Evolutionary conservation across 2,888 invertebrate genomes (phyloP).

Genomic region (Campoletis raptor): DNA sequence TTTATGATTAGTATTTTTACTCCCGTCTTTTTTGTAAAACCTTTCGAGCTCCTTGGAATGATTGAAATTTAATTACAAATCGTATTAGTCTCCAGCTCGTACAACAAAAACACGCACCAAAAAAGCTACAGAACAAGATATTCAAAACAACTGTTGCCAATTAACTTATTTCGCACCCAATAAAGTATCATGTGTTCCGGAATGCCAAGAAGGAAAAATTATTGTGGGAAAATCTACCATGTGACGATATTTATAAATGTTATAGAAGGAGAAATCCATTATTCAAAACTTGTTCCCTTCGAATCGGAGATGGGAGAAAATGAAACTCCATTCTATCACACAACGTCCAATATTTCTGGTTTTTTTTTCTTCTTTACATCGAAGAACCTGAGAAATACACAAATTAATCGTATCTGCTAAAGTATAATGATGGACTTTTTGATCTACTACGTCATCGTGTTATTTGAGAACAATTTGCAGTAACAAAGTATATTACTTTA

Average conservation of each 20-base stretch:
- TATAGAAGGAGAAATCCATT: slow-evolving; percentile 36
- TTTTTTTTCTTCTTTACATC: slow-evolving; percentile 4
- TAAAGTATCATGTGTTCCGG: neutral
- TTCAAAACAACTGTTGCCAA: neutral
- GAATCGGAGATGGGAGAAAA: neutral
- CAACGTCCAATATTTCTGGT: slow-evolving; percentile 27
- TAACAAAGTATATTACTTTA: slow-evolving; percentile 1
- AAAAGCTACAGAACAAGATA: neutral
- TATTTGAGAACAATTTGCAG: neutral
- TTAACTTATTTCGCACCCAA: neutral
- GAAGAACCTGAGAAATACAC: neutral
- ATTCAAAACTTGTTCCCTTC: slow-evolving; percentile 19
- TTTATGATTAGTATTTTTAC: neutral
- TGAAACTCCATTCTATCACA: slow-evolving; percentile 14
- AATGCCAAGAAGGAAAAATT: neutral
- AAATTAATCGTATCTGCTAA: slow-evolving; percentile 52
- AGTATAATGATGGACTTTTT: slow-evolving; percentile 36
- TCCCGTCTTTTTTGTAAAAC: neutral
- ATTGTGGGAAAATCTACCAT: neutral
- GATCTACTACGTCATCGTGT: slow-evolving; percentile 1
- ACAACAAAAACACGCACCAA: neutral
- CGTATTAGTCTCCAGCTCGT: neutral
- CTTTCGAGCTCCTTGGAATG: neutral
- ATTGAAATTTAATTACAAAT: neutral
- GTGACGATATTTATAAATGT: neutral